Base-by-base conservation (phyloP, 2,888 invertebrate genomes). In the Uropetala carovei region DNA sequence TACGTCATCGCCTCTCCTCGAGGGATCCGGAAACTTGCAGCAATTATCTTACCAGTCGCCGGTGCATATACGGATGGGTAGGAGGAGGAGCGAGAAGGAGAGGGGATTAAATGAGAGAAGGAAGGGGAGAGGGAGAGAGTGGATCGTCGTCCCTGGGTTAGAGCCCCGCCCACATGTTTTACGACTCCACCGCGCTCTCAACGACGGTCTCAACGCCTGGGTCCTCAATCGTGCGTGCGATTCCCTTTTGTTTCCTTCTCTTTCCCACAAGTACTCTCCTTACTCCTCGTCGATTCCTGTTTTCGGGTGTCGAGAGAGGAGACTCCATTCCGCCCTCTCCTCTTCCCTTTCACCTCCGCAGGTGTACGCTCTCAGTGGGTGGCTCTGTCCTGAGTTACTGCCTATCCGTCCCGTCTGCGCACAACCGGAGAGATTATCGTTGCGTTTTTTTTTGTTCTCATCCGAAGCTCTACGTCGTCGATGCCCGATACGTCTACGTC, bases 331-430 rank as follows among this genome's bases (percentile, higher is more conserved):
- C 43, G 43, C 5, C 43, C 43, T 43, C 43, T 5, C 43, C 43
- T 5, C 43, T 43, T 43, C 43, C 43, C 43, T 43, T 43, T 43
- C 43, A 43, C 43, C 75, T 75, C 27, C 75, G 22, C 11, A 75
- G 75, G 75, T 27, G 68, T 68, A n/a, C 68, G 16, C 22, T 13
- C 68, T 22, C 75, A 75, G 75, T 75, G 75, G 75, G 75, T 75
- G 75, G 75, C 75, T 75, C 22, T 43, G 5, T 27, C 27, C 11
- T 75, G 75, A 27, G 75, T 75, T 27, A 75, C 75, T 0, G 27
- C 27, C 11, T 27, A 75, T 75, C 75, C 75, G 75, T 75, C 75
- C 27, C 75, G 13, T 43, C 43, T 43, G 43, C 43, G 43, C 43
- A 43, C 43, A 43, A 43, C 22, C 3, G 11, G 75, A 75, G 75